These are phyloP conservation scores for Nowickia ferox DNA, from an alignment of 2,888 invertebrate species.

Conservation along the genomic window DNA sequence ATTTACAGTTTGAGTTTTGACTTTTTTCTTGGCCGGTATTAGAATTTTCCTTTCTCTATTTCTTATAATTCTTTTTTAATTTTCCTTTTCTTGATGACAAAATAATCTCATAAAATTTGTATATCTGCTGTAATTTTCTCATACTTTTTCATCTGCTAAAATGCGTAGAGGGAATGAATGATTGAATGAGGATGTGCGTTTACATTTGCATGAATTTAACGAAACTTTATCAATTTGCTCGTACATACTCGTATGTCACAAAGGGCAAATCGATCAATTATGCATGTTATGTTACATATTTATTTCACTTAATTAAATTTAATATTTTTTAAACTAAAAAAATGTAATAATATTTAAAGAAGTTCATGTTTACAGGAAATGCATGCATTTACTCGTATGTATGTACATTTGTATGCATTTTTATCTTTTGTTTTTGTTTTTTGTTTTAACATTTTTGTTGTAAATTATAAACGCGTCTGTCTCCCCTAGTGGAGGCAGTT, in stretches of 20 bases:
- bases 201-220: slow-evolving; percentile 44
- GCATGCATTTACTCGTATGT: background rate
- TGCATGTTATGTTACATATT: slow-evolving; percentile 6
- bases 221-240: background rate
- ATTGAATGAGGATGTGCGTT: slow-evolving; percentile 41
- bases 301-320: slow-evolving; percentile 31
- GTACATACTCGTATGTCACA: background rate
- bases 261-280: slow-evolving; percentile 30
- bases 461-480: slow-evolving; percentile 64
- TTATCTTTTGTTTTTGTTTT: slow-evolving; percentile 3
- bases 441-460: slow-evolving; percentile 43
- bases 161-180: slow-evolving; percentile 3
- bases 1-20: too few species aligned
- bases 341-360: slow-evolving; percentile 41
- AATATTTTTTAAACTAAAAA: slow-evolving; percentile 54
- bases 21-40: too few species aligned
- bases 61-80: too few species aligned
- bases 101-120: background rate
- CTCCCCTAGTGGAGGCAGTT: slow-evolving; percentile 22
- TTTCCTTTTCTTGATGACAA: too few species aligned
- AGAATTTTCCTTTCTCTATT: too few species aligned
- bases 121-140: background rate
- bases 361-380: slow-evolving; percentile 66
- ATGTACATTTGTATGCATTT: too few species aligned
- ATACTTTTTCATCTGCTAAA: background rate